These are phyloP conservation scores for Ferdinandea cuprea DNA, from an alignment of 2,888 invertebrate species.

Conservation along the genomic window DNA sequence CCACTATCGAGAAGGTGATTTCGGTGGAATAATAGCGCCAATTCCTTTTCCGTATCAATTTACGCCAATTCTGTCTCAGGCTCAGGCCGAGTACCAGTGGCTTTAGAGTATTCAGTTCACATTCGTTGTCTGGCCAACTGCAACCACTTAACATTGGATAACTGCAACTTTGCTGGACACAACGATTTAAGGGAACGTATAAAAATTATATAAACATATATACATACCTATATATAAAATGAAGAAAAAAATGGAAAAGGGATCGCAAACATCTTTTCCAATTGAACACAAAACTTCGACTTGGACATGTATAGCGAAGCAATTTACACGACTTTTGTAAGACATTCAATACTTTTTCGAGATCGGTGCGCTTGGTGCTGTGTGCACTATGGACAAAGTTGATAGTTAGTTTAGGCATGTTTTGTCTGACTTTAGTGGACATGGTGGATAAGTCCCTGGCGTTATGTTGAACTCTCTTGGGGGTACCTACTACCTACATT, in stretches of 20 bases:
- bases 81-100: conserved; percentile 41
- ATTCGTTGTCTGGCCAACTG: conserved; percentile 42
- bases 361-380: conserved; percentile 26
- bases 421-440: conserved; percentile 14
- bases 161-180: conserved; percentile 34
- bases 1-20: conserved; percentile 56
- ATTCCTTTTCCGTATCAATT: conserved; percentile 73
- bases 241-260: conserved; percentile 12
- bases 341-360: conserved; percentile 72
- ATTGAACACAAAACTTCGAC: conserved; percentile 71
- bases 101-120: conserved; percentile 44
- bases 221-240: no score
- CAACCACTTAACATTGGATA: conserved; percentile 53
- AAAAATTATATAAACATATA: conserved; percentile 11
- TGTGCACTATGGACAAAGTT: conserved; percentile 41
- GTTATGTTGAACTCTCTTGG: conserved; percentile 11
- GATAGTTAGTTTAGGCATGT: conserved; percentile 15
- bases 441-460: conserved; percentile 6
- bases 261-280: conserved; percentile 58
- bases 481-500: conserved; percentile 18
- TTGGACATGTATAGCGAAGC: conserved; percentile 61
- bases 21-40: conserved; percentile 68
- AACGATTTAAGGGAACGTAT: conserved; percentile 52
- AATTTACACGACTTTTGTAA: conserved; percentile 69
- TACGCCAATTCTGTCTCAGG: conserved; percentile 65